Evolutionary conservation across 92 coral and sea anemone genomes (phyloP).

Genomic region (Parazoanthus atlanticus): DNA sequence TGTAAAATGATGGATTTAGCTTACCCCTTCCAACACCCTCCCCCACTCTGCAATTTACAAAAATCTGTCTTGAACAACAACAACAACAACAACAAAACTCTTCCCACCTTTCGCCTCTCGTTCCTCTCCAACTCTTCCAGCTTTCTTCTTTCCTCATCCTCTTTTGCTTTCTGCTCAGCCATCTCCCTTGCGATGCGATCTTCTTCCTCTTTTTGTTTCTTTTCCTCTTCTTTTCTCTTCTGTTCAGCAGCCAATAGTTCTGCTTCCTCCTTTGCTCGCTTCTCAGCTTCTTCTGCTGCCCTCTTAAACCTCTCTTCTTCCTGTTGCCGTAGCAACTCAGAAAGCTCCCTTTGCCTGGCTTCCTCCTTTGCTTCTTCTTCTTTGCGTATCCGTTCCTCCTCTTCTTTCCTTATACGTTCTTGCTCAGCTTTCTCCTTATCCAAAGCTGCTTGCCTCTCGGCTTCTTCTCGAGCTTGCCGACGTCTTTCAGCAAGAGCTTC

Average conservation of each 20-base stretch:
- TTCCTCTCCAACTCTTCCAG: conserved; percentile 88
- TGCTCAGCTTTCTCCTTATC: conserved; percentile 90
- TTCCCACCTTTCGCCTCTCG: conserved; percentile 84
- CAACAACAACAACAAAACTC: neutral
- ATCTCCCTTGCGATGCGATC: conserved; percentile 67
- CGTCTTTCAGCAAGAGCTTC: conserved; percentile 95
- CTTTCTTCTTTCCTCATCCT: conserved; percentile 90
- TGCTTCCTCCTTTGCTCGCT: conserved; percentile 72
- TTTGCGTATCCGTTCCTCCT: conserved; percentile 83
- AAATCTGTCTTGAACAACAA: neutral
- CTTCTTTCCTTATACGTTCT: conserved; percentile 82
- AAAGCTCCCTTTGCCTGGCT: conserved; percentile 81
- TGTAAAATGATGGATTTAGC: too few relatives aligned
- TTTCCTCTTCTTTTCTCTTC: conserved; percentile 77
- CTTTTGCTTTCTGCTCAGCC: conserved; percentile 75
- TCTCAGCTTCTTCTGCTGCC: conserved; percentile 78
- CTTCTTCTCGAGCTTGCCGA: conserved; percentile 93
- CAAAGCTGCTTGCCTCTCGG: conserved; percentile 92
- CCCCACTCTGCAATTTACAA: neutral
- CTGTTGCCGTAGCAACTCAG: conserved; percentile 78
- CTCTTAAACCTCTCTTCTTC: conserved; percentile 75
- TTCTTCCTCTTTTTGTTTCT: conserved; percentile 69
- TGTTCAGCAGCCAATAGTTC: conserved; percentile 75
- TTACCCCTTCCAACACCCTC: too few relatives aligned
- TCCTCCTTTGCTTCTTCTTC: conserved; percentile 92